A percentile compares a stretch with the other conserved stretches of the same genome.
Conservation (phyloP, 2,797 vertebrate genomes). For the Phoebastria nigripes region DNA sequence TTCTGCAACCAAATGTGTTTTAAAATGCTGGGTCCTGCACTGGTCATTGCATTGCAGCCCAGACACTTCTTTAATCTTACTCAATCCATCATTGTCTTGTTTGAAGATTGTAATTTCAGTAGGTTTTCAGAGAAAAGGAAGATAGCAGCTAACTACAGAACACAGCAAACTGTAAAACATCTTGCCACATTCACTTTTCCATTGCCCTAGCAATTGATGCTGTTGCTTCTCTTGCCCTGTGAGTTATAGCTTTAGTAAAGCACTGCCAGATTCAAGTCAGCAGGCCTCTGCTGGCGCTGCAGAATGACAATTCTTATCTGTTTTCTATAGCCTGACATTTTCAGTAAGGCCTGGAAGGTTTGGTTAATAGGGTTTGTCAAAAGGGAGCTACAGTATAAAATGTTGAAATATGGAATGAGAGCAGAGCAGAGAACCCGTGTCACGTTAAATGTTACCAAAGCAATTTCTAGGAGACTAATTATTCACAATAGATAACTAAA, state of each 20-base stretch:
- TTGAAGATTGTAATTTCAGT: neutral
- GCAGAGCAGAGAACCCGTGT: constrained; percentile 10
- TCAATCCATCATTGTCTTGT: neutral
- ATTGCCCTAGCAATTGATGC: neutral
- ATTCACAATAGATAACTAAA: constrained; percentile 69
- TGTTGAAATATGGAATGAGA: constrained; percentile 55
- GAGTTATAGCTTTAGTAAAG: constrained; percentile 28
- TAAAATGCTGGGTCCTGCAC: neutral
- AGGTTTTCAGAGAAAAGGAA: neutral
- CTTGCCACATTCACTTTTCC: neutral
- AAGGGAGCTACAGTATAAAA: constrained; percentile 45
- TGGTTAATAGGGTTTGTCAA: constrained; percentile 60
- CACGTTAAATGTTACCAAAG: constrained; percentile 61
- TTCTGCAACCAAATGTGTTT: neutral
- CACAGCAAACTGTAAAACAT: neutral
- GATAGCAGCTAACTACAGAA: neutral
- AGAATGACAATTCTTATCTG: constrained; percentile 25
- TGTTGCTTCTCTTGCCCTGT: neutral
- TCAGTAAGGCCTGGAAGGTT: constrained; percentile 50
- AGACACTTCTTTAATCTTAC: neutral
- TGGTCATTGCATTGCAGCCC: neutral
- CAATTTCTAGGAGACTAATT: constrained; percentile 68
- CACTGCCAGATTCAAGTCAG: neutral
- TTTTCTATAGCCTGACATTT: constrained; percentile 48
- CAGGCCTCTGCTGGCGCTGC: neutral